Conservation (phyloP, 2,113 vertebrate species). For the Ophthalmolycus amberensis region DNA sequence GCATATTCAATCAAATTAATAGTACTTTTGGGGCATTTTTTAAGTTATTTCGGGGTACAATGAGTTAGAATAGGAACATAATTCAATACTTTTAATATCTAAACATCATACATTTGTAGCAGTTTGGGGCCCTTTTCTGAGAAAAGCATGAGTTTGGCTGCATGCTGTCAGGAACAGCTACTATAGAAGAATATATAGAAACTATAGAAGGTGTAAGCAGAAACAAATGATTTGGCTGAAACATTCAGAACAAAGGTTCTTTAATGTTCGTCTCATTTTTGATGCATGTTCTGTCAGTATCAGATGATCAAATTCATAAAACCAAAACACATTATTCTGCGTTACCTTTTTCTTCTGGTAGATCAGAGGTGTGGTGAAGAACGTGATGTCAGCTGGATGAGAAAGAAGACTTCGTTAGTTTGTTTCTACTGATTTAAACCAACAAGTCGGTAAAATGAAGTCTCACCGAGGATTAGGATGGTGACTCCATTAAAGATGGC, state of each 20-base stretch:
- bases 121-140: no score
- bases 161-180: no score
- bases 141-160: no score
- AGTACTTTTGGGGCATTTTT: no score
- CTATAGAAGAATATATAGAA: no score
- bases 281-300: background rate
- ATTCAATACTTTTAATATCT: no score
- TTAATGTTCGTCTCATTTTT: no score
- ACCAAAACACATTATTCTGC: no score
- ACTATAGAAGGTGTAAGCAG: background rate
- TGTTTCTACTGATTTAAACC: background rate
- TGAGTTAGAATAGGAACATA: no score
- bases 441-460: background rate
- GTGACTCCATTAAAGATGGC: slow-evolving; percentile 90
- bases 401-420: background rate
- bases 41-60: no score
- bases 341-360: slow-evolving; percentile 88
- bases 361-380: slow-evolving; percentile 83
- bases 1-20: no score
- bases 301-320: background rate
- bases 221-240: background rate
- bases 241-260: background rate
- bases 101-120: no score
- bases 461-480: slow-evolving; percentile 88
- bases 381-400: slow-evolving; percentile 74